Conservation (phyloP, 1,140 invertebrate genomes). For the Sinella curviseta region DNA sequence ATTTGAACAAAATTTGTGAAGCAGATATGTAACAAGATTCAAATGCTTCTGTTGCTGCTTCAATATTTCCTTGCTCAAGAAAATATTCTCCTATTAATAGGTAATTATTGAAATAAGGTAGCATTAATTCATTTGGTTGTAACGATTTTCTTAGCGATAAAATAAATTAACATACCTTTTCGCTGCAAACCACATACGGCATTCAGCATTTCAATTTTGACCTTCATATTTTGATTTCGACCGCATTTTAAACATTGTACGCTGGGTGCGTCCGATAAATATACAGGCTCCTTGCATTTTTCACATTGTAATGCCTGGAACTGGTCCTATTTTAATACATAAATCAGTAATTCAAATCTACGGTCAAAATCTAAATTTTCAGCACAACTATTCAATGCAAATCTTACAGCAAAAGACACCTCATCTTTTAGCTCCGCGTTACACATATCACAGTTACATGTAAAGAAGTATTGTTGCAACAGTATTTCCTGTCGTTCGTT, state of each 20-base stretch:
- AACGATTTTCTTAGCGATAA: conserved; percentile 27
- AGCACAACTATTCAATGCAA: neutral
- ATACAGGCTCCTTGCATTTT: conserved; percentile 48
- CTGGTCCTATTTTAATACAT: conserved; percentile 55
- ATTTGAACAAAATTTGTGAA: conserved; percentile 56
- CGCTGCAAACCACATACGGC: neutral
- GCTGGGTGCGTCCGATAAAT: conserved; percentile 21
- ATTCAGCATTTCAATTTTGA: neutral
- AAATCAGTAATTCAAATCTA: conserved; percentile 27
- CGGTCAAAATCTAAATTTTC: neutral
- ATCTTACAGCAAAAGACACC: conserved; percentile 59
- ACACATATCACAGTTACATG: conserved; percentile 67
- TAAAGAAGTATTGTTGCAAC: conserved; percentile 70
- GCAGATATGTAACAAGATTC: conserved; percentile 56
- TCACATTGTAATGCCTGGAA: conserved; percentile 53
- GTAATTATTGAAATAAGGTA: conserved; percentile 32
- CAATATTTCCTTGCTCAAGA: conserved; percentile 50
- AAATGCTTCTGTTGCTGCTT: conserved; percentile 56
- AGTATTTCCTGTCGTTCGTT: conserved; percentile 63
- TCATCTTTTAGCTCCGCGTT: conserved; percentile 54
- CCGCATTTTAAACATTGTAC: conserved; percentile 53
- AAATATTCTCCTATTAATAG: conserved; percentile 49
- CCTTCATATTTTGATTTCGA: neutral
- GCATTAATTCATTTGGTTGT: neutral
- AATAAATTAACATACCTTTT: too few species aligned